Conservation (phyloP, 2,888 invertebrate species). For the Cephus spinipes region DNA sequence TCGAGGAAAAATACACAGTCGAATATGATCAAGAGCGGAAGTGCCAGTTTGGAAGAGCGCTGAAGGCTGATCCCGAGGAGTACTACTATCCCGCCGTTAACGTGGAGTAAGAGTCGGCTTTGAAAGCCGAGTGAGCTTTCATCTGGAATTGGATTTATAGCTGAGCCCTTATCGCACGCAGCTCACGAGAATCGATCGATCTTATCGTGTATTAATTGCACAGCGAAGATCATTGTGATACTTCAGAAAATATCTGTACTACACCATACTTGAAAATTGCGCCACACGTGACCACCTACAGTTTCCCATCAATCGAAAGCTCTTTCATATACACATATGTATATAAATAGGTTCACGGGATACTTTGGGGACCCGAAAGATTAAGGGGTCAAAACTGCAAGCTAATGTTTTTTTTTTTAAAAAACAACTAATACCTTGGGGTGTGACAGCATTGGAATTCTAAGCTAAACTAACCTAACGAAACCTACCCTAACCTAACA, state of each 20-base stretch:
- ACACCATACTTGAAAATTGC: not conserved
- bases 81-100: not conserved
- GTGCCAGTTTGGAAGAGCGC: not conserved
- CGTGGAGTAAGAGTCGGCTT: not conserved
- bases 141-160: not conserved
- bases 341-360: too few species aligned
- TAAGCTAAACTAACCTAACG: too few species aligned
- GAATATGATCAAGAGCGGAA: not conserved
- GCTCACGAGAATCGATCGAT: not conserved
- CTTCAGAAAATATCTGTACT: not conserved
- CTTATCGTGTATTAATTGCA: not conserved
- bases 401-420: too few species aligned
- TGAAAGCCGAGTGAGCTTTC: not conserved
- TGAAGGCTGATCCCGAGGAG: not conserved
- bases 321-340: not conserved
- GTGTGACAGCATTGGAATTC: too few species aligned
- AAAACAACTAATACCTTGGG: too few species aligned
- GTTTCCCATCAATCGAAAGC: not conserved
- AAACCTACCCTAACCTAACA: too few species aligned
- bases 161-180: not conserved
- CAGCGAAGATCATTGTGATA: not conserved
- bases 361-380: too few species aligned
- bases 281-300: not conserved
- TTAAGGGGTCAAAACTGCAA: too few species aligned
- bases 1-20: not conserved